Conservation (phyloP, 2,888 invertebrate species). For the Piscicola geometra region DNA sequence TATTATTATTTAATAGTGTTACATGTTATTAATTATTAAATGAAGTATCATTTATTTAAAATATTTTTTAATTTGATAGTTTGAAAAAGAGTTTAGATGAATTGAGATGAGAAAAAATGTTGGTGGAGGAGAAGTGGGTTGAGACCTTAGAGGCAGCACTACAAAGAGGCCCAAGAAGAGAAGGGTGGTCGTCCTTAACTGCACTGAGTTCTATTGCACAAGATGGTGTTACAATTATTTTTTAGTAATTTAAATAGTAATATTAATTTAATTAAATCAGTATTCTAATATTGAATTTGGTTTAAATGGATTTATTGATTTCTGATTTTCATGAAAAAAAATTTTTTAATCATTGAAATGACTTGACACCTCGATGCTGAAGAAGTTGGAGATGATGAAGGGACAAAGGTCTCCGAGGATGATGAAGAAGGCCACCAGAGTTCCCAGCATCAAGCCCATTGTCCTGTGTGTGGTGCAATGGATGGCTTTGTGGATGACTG, state of each 20-base stretch:
- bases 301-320: neutral
- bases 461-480: constrained; percentile 61
- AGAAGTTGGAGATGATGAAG: constrained; percentile 75
- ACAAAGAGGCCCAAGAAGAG: constrained; percentile 60
- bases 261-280: neutral
- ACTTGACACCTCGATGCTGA: constrained; percentile 63
- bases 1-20: too few species aligned
- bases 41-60: too few species aligned
- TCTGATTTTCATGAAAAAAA: too few species aligned
- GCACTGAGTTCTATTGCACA: constrained; percentile 50
- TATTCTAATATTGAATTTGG: neutral
- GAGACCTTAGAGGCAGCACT: constrained; percentile 70
- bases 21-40: too few species aligned
- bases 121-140: too few species aligned
- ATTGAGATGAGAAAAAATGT: too few species aligned
- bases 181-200: constrained; percentile 50
- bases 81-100: too few species aligned
- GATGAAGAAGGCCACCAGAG: constrained; percentile 91
- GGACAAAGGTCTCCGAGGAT: constrained; percentile 96
- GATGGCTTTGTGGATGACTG: neutral
- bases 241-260: neutral
- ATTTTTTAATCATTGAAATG: neutral
- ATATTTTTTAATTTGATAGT: too few species aligned
- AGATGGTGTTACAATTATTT: neutral
- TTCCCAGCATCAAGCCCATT: constrained; percentile 87